Evolutionary conservation across 2,797 vertebrate species (phyloP).

Genomic region (Coregonus suidteri): DNA sequence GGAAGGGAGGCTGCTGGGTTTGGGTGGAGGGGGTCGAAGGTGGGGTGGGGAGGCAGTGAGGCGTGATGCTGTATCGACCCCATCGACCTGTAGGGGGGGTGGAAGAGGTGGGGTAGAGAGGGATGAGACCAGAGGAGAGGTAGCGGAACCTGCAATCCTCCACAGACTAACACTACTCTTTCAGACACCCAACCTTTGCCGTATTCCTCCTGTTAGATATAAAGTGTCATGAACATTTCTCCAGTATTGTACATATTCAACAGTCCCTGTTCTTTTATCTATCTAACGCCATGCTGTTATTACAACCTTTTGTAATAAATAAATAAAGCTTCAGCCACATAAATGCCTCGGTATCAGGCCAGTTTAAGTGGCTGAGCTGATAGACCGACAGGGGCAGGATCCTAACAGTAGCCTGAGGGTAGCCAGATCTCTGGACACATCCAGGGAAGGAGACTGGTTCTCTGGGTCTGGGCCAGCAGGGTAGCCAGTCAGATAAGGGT

Average conservation of each 20-base stretch:
- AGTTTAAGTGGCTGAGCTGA: neutral
- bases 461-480: neutral
- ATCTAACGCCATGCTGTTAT: no score
- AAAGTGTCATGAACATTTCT: no score
- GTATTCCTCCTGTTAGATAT: no score
- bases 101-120: neutral
- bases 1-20: constrained; percentile 2
- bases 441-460: no score
- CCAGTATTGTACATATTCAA: no score
- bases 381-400: neutral
- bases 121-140: neutral
- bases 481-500: neutral
- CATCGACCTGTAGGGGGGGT: constrained; percentile 23
- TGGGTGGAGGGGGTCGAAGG: neutral
- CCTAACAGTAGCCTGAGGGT: neutral
- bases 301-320: no score
- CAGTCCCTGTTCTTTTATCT: no score
- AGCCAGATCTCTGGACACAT: no score
- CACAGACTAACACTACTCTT: no score
- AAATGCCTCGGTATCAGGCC: neutral
- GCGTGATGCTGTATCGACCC: constrained; percentile 19
- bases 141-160: no score
- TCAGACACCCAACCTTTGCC: no score
- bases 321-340: no score
- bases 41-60: constrained; percentile 16